phyloP scores from a whole-genome alignment of 2,113 vertebrate species.

The Blennius ocellaris region DNA sequence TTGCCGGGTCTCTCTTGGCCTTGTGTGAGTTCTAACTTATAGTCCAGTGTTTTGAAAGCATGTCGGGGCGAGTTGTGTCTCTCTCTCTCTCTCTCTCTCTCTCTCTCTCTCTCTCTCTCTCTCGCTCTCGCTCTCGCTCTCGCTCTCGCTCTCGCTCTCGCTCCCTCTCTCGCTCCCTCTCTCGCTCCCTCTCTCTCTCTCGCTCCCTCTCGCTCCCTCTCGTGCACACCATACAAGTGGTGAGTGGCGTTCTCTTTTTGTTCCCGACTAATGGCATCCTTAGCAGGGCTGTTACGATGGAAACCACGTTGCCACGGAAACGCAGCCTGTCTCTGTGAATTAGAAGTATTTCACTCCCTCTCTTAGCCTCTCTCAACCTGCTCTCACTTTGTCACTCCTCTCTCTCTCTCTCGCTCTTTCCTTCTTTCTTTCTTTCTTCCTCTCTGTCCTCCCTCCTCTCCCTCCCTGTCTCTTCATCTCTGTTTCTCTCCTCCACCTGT shows the following conservation, averaged over 20 bases:
- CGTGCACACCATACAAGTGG: conserved; percentile 44
- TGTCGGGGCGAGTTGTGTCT: conserved; percentile 38
- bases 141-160: too few species aligned
- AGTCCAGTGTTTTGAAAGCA: conserved; percentile 29
- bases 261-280: conserved; percentile 83
- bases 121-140: too few species aligned
- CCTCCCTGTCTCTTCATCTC: conserved; percentile 45
- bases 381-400: conserved; percentile 45
- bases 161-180: background rate
- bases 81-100: conserved; percentile 23
- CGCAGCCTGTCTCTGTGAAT: conserved; percentile 81
- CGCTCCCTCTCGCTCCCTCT: background rate
- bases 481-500: conserved; percentile 44
- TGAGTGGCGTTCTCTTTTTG: conserved; percentile 74
- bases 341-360: conserved; percentile 76
- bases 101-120: too few species aligned
- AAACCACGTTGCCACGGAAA: conserved; percentile 85
- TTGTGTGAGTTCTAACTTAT: background rate
- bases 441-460: conserved; percentile 11
- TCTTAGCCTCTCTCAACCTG: conserved; percentile 44
- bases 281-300: conserved; percentile 82
- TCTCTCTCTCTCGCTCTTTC: conserved; percentile 31
- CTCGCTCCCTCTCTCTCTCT: conserved; percentile 5
- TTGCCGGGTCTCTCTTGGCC: too few species aligned
- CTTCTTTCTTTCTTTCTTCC: conserved; percentile 8